phyloP scores from a whole-genome alignment of 2,797 vertebrate species.

The Cephalopachus bancanus region DNA sequence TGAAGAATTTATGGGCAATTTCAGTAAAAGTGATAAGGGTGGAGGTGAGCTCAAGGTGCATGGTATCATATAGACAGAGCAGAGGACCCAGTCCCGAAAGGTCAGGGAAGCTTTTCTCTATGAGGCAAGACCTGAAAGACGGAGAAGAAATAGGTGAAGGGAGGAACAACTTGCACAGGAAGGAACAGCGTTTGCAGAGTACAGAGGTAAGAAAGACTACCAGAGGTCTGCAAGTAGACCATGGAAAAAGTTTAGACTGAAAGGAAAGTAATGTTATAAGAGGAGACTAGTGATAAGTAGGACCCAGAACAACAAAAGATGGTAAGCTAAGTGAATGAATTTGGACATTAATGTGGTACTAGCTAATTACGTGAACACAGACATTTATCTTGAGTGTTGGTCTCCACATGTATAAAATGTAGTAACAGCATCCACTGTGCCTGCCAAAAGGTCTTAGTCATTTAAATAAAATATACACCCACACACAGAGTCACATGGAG shows the following conservation, averaged over 20 bases:
- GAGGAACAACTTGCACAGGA: neutral
- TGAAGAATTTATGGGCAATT: neutral
- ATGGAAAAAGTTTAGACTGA: neutral
- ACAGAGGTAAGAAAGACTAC: neutral
- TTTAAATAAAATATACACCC: slow-evolving; percentile 34
- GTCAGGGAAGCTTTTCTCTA: neutral
- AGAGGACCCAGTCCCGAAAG: neutral
- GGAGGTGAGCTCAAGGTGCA: neutral
- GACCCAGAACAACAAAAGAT: neutral
- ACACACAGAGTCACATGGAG: neutral
- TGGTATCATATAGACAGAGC: neutral
- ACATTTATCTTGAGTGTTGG: slow-evolving; percentile 18
- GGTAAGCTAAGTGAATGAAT: neutral
- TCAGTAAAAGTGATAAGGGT: neutral
- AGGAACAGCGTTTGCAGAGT: neutral
- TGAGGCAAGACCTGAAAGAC: neutral
- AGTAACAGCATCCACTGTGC: slow-evolving; percentile 17
- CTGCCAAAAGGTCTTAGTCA: slow-evolving; percentile 15
- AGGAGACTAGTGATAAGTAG: neutral
- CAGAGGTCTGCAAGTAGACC: neutral
- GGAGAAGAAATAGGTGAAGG: neutral
- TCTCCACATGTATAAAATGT: slow-evolving; percentile 15
- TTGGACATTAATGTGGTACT: neutral
- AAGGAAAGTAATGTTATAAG: neutral
- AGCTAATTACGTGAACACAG: slow-evolving; percentile 4